Evolutionary conservation across 2,797 vertebrate genomes (phyloP).

Genomic region (Cirrhinus molitorella): DNA sequence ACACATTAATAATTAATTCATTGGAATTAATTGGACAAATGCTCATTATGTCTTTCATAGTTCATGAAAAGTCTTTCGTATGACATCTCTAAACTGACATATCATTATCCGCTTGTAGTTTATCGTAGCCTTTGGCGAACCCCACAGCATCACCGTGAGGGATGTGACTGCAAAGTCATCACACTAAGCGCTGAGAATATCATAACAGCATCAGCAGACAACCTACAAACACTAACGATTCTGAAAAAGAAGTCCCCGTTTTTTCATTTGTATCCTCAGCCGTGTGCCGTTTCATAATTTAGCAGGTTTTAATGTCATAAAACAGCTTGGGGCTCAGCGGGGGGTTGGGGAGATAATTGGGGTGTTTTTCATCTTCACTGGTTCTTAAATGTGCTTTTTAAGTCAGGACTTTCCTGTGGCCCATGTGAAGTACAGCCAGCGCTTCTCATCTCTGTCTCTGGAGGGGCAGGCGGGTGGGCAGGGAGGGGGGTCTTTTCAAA

Average conservation of each 20-base stretch:
- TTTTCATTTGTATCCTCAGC: slow-evolving; percentile 73
- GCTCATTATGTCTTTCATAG: neutral
- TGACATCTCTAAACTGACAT: slow-evolving; percentile 13
- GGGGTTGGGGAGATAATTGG: slow-evolving; percentile 75
- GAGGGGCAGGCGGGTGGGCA: slow-evolving; percentile 21
- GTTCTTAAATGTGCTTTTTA: slow-evolving; percentile 77
- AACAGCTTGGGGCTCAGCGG: slow-evolving; percentile 81
- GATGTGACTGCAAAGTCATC: slow-evolving; percentile 34
- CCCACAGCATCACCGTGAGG: slow-evolving; percentile 42
- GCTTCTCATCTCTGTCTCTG: slow-evolving; percentile 42
- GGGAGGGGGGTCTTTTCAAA: slow-evolving; percentile 14
- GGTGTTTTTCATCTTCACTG: slow-evolving; percentile 76
- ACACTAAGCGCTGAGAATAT: slow-evolving; percentile 29
- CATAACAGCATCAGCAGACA: slow-evolving; percentile 40
- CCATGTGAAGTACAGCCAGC: slow-evolving; percentile 60
- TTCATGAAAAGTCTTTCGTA: neutral
- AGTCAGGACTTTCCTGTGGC: slow-evolving; percentile 68
- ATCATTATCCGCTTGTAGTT: slow-evolving; percentile 31
- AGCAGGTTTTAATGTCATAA: slow-evolving; percentile 85
- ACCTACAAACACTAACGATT: slow-evolving; percentile 51
- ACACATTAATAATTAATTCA: neutral
- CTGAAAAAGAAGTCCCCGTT: slow-evolving; percentile 40
- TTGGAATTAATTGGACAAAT: slow-evolving; percentile 8
- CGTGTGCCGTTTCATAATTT: slow-evolving; percentile 81
- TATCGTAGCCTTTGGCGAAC: slow-evolving; percentile 30